Evolutionary conservation across 92 coral and sea anemone species (phyloP).

Genomic region (Hydrozoanthus gracilis): DNA sequence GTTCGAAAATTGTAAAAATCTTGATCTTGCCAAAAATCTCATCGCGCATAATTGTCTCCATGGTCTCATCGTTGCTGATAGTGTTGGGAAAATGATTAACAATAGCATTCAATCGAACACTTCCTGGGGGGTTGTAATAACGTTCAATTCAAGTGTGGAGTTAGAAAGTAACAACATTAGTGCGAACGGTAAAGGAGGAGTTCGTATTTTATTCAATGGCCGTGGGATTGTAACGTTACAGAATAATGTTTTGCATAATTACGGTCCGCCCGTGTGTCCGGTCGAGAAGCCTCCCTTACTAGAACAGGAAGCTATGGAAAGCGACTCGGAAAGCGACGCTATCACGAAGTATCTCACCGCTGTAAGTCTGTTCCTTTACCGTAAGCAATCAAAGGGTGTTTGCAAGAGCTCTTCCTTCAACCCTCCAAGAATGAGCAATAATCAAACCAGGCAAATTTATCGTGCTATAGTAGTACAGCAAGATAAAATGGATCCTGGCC

Average conservation of each 20-base stretch:
- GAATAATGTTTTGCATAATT: neutral
- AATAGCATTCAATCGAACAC: neutral
- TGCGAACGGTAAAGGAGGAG: slow-evolving; percentile 15
- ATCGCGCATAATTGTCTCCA: neutral
- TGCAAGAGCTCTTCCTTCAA: neutral
- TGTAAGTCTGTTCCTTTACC: neutral
- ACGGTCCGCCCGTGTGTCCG: slow-evolving; percentile 10
- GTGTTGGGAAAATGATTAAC: neutral
- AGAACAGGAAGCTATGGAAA: neutral
- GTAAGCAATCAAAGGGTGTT: neutral
- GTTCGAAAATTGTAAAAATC: neutral
- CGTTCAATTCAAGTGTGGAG: neutral
- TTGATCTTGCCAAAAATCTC: neutral
- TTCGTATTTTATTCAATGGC: slow-evolving; percentile 15
- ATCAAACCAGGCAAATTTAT: neutral
- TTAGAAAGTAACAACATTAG: neutral
- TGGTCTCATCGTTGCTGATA: neutral
- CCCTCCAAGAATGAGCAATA: neutral
- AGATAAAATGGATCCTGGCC: too few species aligned
- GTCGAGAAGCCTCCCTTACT: neutral
- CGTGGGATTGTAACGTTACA: slow-evolving; percentile 23
- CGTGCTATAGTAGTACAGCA: too few species aligned
- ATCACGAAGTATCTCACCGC: neutral
- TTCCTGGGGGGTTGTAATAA: slow-evolving; percentile 28
- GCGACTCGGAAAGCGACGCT: neutral